A percentile compares a stretch with the other conserved stretches of the same genome.
Evolutionary conservation across 2,797 vertebrate species (phyloP).

Genomic region (Myoxocephalus aenaeus): DNA sequence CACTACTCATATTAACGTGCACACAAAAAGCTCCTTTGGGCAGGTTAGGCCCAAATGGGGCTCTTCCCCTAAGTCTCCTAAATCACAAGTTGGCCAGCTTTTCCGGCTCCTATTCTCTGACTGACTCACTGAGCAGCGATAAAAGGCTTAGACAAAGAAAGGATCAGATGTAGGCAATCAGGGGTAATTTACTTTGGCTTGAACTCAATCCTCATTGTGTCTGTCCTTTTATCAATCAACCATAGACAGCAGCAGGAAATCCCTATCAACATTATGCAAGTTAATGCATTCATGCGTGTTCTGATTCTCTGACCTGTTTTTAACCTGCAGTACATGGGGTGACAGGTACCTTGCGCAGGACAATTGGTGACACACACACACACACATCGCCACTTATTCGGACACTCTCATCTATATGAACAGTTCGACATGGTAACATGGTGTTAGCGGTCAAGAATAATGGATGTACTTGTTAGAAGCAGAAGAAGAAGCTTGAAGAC

Average conservation of each 20-base stretch:
- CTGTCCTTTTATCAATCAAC: slow-evolving; percentile 24
- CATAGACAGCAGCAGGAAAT: slow-evolving; percentile 17
- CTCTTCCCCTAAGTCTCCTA: slow-evolving; percentile 32
- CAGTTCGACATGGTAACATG: slow-evolving; percentile 1
- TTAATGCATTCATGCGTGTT: slow-evolving; percentile 38
- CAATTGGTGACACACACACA: neutral
- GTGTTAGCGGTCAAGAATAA: neutral
- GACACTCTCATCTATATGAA: neutral
- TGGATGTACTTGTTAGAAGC: slow-evolving; percentile 2
- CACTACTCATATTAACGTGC: slow-evolving; percentile 52
- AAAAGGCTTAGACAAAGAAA: slow-evolving; percentile 42
- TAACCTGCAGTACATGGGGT: slow-evolving; percentile 17
- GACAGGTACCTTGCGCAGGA: slow-evolving; percentile 9
- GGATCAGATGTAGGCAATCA: slow-evolving; percentile 46
- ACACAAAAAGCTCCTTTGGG: slow-evolving; percentile 57
- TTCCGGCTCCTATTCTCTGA: slow-evolving; percentile 34
- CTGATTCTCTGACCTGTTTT: slow-evolving; percentile 46
- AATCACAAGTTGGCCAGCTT: slow-evolving; percentile 46
- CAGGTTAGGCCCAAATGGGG: slow-evolving; percentile 29
- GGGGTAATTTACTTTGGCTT: slow-evolving; percentile 45
- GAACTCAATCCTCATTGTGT: slow-evolving; percentile 17
- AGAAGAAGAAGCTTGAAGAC: neutral
- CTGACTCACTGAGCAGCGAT: slow-evolving; percentile 42
- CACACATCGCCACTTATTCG: neutral
- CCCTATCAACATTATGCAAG: slow-evolving; percentile 9